A percentile compares a stretch with the other conserved stretches of the same genome.
Conservation (phyloP, 2,888 invertebrate genomes). For the Papilio protenor region DNA sequence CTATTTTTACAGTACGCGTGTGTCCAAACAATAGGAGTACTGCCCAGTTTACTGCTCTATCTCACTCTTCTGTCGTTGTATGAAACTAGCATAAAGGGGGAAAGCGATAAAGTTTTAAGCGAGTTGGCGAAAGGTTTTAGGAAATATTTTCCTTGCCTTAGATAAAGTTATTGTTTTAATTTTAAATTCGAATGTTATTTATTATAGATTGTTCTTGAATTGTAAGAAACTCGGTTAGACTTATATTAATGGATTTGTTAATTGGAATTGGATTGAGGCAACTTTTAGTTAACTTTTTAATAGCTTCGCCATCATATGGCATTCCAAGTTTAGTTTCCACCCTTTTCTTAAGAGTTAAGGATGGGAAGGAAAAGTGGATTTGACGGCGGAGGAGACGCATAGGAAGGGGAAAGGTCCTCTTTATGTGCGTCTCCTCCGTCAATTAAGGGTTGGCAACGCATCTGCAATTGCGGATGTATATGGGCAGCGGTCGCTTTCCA, state of each 20-base stretch:
- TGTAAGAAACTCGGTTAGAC: not conserved
- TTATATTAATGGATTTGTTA: not conserved
- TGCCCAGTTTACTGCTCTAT: not conserved
- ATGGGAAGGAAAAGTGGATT: too few species aligned
- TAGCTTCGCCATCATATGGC: not conserved
- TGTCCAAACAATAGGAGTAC: not conserved
- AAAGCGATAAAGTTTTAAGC: slow-evolving; percentile 34
- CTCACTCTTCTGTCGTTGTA: not conserved
- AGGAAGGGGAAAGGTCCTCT: too few species aligned
- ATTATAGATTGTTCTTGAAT: not conserved
- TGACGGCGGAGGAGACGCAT: too few species aligned
- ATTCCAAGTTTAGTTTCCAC: too few species aligned
- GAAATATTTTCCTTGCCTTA: slow-evolving; percentile 19
- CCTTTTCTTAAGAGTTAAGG: too few species aligned
- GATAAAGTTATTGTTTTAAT: slow-evolving; percentile 8
- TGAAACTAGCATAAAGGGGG: slow-evolving; percentile 23
- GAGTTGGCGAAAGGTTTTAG: slow-evolving; percentile 21
- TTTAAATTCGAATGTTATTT: slow-evolving; percentile 13
- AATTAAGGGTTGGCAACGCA: too few species aligned
- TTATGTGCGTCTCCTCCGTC: too few species aligned
- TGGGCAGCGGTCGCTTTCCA: too few species aligned
- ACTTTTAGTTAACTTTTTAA: not conserved
- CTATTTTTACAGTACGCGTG: too few species aligned
- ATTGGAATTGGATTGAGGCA: not conserved
- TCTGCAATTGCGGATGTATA: too few species aligned